A percentile compares a stretch with the other conserved stretches of the same genome.
Evolutionary conservation across 2,797 vertebrate genomes (phyloP).

Genomic region (Iguana delicatissima): DNA sequence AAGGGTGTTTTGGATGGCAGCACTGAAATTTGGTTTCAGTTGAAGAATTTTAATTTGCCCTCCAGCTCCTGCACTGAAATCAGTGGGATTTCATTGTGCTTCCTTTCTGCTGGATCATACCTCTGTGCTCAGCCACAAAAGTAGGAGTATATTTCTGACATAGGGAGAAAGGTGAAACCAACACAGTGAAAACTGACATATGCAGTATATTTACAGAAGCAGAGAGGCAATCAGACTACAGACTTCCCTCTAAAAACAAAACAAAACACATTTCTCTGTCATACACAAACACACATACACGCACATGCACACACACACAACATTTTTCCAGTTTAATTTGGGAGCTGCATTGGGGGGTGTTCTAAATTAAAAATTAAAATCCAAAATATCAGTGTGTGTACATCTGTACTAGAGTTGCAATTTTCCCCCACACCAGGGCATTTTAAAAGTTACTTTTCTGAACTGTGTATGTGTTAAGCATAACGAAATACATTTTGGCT

Average conservation of each 20-base stretch:
- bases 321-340: background rate
- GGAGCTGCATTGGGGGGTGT: background rate
- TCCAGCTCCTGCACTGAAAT: background rate
- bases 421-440: background rate
- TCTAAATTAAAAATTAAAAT: background rate
- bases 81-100: background rate
- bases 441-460: background rate
- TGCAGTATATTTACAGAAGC: background rate
- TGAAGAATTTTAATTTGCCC: background rate
- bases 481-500: background rate
- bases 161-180: background rate
- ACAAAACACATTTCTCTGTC: too few species aligned
- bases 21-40: background rate
- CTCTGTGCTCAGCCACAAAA: background rate
- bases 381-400: background rate
- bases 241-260: background rate
- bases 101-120: background rate
- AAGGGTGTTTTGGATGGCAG: background rate
- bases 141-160: background rate
- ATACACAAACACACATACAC: background rate
- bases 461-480: background rate
- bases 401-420: background rate
- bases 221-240: too few species aligned
- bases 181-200: background rate
- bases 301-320: background rate